Evolutionary conservation across 2,113 vertebrate species (phyloP).

Genomic region (Mus musculus): GRCm39 chr12:82768501-82769000

Average conservation of each 20-base stretch:
- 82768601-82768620: neutral
- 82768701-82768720: neutral
- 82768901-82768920: neutral
- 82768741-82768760: neutral
- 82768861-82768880: neutral
- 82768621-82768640: neutral
- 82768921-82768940: neutral
- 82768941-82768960: neutral
- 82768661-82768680: neutral
- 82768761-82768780: neutral
- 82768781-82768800: neutral
- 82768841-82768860: neutral
- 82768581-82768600: neutral
- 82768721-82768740: neutral
- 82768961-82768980: neutral
- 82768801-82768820: slow-evolving; percentile 4
- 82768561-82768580: neutral
- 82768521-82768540: neutral
- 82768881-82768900: slow-evolving; percentile 19
- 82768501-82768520: too few species aligned
- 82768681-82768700: neutral
- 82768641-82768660: neutral
- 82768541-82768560: neutral
- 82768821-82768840: neutral
- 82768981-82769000: neutral